Percentiles rank a stretch among this genome's conserved stretches.
Evolutionary conservation across 2,797 vertebrate genomes (phyloP).

Genomic region (Ambastaia sidthimunki): DNA sequence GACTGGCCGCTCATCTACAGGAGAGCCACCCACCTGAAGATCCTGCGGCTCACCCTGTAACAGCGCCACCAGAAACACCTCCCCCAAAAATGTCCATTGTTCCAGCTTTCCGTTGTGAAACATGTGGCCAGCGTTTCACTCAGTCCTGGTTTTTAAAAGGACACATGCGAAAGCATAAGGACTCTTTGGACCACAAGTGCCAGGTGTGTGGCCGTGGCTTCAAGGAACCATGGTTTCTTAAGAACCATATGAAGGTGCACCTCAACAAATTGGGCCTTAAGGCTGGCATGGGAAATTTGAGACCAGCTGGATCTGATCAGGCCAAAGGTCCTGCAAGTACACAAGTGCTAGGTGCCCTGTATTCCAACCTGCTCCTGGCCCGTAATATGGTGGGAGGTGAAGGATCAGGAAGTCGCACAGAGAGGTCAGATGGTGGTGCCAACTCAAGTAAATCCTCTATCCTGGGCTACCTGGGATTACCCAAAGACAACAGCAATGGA

Average conservation of each 20-base stretch:
- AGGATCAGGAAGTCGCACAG: conserved; percentile 64
- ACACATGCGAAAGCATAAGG: conserved; percentile 96
- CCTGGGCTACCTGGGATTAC: conserved; percentile 84
- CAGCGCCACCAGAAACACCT: conserved; percentile 56
- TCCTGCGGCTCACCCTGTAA: conserved; percentile 56
- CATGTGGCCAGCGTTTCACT: conserved; percentile 91
- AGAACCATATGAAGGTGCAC: conserved; percentile 97
- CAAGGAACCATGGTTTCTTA: conserved; percentile 95
- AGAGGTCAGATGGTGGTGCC: conserved; percentile 66
- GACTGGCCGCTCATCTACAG: conserved; percentile 85
- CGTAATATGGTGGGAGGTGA: conserved; percentile 66
- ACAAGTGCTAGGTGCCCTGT: conserved; percentile 85
- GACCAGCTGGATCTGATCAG: conserved; percentile 69
- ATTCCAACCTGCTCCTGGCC: conserved; percentile 86
- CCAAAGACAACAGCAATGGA: conserved; percentile 77
- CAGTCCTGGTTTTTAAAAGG: conserved; percentile 96
- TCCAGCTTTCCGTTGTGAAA: conserved; percentile 88
- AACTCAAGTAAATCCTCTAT: conserved; percentile 80
- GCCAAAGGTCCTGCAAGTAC: conserved; percentile 72
- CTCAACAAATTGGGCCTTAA: conserved; percentile 90
- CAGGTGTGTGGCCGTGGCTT: conserved; percentile 93
- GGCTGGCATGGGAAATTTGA: conserved; percentile 74
- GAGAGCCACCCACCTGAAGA: conserved; percentile 80
- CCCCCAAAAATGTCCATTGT: conserved; percentile 70
- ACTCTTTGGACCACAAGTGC: conserved; percentile 93